phyloP scores from a whole-genome alignment of 2,113 vertebrate genomes.

The Salvelinus namaycush region DNA sequence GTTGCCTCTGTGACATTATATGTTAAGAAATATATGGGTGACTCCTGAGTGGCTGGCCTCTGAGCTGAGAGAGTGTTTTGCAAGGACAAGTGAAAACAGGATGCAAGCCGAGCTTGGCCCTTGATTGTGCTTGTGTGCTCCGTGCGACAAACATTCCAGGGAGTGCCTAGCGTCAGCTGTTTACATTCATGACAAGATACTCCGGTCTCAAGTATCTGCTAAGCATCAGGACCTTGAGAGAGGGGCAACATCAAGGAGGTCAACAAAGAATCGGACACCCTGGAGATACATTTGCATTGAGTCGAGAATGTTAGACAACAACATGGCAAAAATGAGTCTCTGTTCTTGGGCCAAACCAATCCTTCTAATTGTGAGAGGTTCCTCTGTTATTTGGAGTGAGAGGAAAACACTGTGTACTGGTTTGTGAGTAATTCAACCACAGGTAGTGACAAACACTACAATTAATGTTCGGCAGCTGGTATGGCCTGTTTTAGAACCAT shows the following conservation, averaged over 20 bases:
- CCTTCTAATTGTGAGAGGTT: conserved; percentile 42
- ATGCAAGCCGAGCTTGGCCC: conserved; percentile 6
- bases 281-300: conserved; percentile 72
- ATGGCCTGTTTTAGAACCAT: conserved; percentile 51
- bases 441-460: neutral
- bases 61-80: neutral
- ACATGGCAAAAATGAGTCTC: conserved; percentile 42
- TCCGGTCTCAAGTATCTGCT: conserved; percentile 69
- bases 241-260: conserved; percentile 70
- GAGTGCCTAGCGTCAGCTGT: conserved; percentile 62
- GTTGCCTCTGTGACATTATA: neutral
- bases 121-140: conserved; percentile 48
- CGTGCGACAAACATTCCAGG: conserved; percentile 62
- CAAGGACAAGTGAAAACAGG: conserved; percentile 17
- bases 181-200: conserved; percentile 68
- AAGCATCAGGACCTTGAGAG: conserved; percentile 66
- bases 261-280: conserved; percentile 71
- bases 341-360: conserved; percentile 49
- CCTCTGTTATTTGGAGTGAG: conserved; percentile 7
- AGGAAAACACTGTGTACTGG: neutral
- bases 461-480: conserved; percentile 43
- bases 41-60: neutral
- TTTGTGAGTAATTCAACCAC: neutral
- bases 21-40: neutral
- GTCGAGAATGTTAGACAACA: conserved; percentile 67